Conservation (phyloP, 1,140 invertebrate genomes). For the Hyles euphorbiae region DNA sequence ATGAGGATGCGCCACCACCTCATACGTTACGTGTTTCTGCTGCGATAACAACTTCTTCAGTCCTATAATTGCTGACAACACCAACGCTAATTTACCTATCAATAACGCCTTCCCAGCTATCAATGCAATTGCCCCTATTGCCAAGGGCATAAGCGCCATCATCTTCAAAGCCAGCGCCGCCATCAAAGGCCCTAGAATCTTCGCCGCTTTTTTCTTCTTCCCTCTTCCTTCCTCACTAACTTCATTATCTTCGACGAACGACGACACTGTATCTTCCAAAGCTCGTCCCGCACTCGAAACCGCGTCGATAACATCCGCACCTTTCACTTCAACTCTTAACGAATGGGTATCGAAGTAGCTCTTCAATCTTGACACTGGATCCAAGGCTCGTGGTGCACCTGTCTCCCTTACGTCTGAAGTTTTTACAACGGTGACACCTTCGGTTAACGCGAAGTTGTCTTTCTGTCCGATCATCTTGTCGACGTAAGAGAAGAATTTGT, state of each 20-base stretch:
- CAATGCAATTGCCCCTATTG: slow-evolving; percentile 86
- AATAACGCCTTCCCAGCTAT: slow-evolving; percentile 90
- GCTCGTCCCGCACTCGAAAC: slow-evolving; percentile 86
- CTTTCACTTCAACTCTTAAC: slow-evolving; percentile 89
- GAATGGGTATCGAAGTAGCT: slow-evolving; percentile 86
- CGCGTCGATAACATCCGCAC: slow-evolving; percentile 86
- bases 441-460: slow-evolving; percentile 85
- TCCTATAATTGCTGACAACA: slow-evolving; percentile 87
- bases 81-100: slow-evolving; percentile 88
- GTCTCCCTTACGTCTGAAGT: slow-evolving; percentile 79
- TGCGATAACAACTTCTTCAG: slow-evolving; percentile 85
- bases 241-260: slow-evolving; percentile 76
- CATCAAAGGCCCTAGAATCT: slow-evolving; percentile 85
- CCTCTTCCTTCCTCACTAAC: slow-evolving; percentile 81
- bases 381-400: slow-evolving; percentile 83
- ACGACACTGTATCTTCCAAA: slow-evolving; percentile 82
- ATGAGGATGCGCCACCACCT: slow-evolving; percentile 88
- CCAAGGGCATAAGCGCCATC: slow-evolving; percentile 84
- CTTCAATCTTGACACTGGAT: slow-evolving; percentile 82
- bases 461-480: slow-evolving; percentile 87
- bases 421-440: slow-evolving; percentile 88
- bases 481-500: slow-evolving; percentile 88
- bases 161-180: slow-evolving; percentile 85
- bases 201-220: slow-evolving; percentile 88
- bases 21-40: slow-evolving; percentile 89